Conservation (phyloP, 2,888 invertebrate genomes). For the Lobophora halterata region DNA sequence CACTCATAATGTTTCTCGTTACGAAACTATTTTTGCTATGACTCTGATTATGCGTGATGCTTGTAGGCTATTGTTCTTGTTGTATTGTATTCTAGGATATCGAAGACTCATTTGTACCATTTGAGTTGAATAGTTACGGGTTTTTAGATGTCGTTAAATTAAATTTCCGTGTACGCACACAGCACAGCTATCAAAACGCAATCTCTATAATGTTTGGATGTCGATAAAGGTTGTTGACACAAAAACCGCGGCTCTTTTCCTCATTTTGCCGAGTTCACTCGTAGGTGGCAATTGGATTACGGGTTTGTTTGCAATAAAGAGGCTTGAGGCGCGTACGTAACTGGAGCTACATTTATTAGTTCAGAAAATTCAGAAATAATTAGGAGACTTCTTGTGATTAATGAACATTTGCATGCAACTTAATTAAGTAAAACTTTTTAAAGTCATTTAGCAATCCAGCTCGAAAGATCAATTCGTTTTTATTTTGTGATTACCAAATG, state of each 20-base stretch:
- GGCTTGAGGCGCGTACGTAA: slow-evolving; percentile 5
- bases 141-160: slow-evolving; percentile 11
- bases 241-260: slow-evolving; percentile 26
- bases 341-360: slow-evolving; percentile 14
- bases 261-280: slow-evolving; percentile 13
- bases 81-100: slow-evolving; percentile 2
- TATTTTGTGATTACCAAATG: too few relatives aligned
- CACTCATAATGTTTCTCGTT: slow-evolving; percentile 41
- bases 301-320: slow-evolving; percentile 5
- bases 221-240: slow-evolving; percentile 36
- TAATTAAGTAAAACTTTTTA: too few relatives aligned
- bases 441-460: too few relatives aligned
- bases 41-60: slow-evolving; percentile 29
- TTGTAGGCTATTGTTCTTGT: slow-evolving; percentile 5
- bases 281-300: slow-evolving; percentile 20
- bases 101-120: background rate
- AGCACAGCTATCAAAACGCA: slow-evolving; percentile 32
- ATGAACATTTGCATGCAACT: background rate
- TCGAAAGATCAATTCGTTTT: too few relatives aligned
- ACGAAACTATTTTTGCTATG: slow-evolving; percentile 38
- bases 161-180: slow-evolving; percentile 10
- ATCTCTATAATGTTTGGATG: slow-evolving; percentile 31
- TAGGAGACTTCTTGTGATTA: too few relatives aligned
- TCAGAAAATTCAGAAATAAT: background rate
- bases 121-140: slow-evolving; percentile 5